Evolutionary conservation across 2,113 vertebrate genomes (phyloP), one percentile per base, ranked within the genome.

Genomic region (Mixornis gularis): DNA sequence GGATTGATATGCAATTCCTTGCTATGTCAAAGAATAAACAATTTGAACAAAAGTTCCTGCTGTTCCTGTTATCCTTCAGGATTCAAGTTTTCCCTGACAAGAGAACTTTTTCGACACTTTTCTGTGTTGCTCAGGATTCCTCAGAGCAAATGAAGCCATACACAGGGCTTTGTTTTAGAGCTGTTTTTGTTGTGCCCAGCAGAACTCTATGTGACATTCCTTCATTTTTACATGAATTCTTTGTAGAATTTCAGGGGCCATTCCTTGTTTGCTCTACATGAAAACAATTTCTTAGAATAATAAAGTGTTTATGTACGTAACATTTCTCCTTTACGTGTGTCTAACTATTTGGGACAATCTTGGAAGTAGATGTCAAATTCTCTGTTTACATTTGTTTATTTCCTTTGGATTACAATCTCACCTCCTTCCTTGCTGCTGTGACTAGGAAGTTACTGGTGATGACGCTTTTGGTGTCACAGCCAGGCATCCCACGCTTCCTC

Each of bases 401-500:
- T 21, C 40, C 17, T 44, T 58, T 43, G 41, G 15, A 26, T 43
- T 26, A 2, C 24, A 48, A 8, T 13, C 15, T 46, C 27, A 32
- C 6, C 12, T 79, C 16, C 7, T 52, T 40, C 41, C 55, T 77
- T 56, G 20, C 27, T 60, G 49, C 30, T 5, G 2, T 62, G 55
- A 32, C 12, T 11, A 34, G 19, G 44, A 44, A 44, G 44, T 44
- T 44, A 20, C 3, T 48, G 12, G 22, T 13, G 12, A 13, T 13
- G 12, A 48, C 22, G 12, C 22, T 48, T 48, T 19, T 0, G 0
- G 13, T 51, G 19, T 55, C 71, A 74, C 71, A 74, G 13, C 5
- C 0, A 1, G 15, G 18, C 13, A 66, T 36, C 17, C 26, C 13
- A 30, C 0, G 0, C 13, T 55, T 68, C 30, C 44, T 77, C 40